Base-by-base conservation (phyloP, 2,797 vertebrate species). In the Staurois parvus region DNA sequence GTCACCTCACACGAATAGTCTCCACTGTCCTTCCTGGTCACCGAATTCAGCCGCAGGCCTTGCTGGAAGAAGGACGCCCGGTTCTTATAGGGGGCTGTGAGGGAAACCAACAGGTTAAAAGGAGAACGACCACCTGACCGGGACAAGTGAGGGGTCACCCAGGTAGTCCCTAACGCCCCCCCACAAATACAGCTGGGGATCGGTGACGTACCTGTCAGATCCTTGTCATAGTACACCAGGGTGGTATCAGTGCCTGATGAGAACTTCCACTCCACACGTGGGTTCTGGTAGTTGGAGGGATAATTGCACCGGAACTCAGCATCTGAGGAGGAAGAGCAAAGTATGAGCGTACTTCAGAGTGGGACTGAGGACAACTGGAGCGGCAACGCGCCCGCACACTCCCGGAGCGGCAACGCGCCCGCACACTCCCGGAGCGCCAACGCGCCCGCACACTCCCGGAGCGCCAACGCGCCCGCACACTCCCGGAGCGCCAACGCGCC, bases 221-320 rank as follows among this genome's bases (percentile, higher is more conserved):
- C 24, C 0, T 45, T 88, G 10, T 89, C 86, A 15, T 89, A 96
- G 86, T 94, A 87, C 30, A 99, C 91, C 0, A 96, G 93, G 40
- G 91, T 86, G 0, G 95, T 94, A 0, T 89, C 93, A 30, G 86
- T 88, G 0, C 80, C 15, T 34, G 93, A 84, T 1, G 87, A 89
- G 74, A 96, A 97, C 74, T 97, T 98, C 97, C 97, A 98, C 89
- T 98, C 96, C 45, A 97, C 83, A 66, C 97, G 94, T 24, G 93
- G 83, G 0, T 11, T 2, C 2, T 83, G 89, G 81, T 94, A 93
- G 87, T 56, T 52, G 0, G 93, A 10, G 15, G 48, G 48, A 89
- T 93, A 87, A 0, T 9, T 0, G 87, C 97, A 99, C 1, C 69
- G 82, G 5, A 99, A 82, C 37, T 92, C 94, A 13, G 56, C 85